Conservation (phyloP, 2,797 vertebrate genomes). For the Pipistrellus kuhlii region DNA sequence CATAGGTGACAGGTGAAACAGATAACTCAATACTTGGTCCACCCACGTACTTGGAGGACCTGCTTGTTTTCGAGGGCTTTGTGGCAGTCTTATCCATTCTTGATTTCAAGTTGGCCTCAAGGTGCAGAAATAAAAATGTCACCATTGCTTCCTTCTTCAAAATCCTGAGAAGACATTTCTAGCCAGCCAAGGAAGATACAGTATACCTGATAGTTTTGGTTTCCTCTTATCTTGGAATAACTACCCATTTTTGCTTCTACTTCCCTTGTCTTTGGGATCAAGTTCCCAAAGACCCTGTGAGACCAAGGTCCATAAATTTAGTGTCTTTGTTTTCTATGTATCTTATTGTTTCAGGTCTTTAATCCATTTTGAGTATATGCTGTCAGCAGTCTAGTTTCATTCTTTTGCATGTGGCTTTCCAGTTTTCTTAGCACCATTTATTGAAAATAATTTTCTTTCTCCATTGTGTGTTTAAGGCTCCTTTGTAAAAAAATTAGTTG, state of each 20-base stretch:
- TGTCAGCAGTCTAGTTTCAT: background rate
- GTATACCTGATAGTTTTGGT: background rate
- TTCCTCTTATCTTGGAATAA: slow-evolving; percentile 18
- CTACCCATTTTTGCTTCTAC: background rate
- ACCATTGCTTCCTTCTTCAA: background rate
- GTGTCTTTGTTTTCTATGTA: background rate
- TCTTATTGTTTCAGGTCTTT: background rate
- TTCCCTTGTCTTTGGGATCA: background rate
- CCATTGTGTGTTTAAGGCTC: background rate
- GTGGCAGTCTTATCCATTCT: background rate
- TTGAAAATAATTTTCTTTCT: background rate
- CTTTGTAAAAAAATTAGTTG: background rate
- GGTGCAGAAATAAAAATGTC: background rate
- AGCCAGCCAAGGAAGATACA: background rate
- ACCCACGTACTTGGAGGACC: background rate
- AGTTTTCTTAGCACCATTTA: background rate
- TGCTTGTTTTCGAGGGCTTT: slow-evolving; percentile 32
- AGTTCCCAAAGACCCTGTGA: background rate
- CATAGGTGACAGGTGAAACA: background rate
- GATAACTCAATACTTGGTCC: background rate
- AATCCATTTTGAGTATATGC: background rate
- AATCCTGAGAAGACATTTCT: slow-evolving; percentile 30
- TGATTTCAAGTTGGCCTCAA: slow-evolving; percentile 41
- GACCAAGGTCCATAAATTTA: background rate
- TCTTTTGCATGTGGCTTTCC: background rate